Percentiles rank a stretch among this genome's conserved stretches.
Conservation (phyloP, 2,888 invertebrate species). For the Ganaspis brasiliensis region DNA sequence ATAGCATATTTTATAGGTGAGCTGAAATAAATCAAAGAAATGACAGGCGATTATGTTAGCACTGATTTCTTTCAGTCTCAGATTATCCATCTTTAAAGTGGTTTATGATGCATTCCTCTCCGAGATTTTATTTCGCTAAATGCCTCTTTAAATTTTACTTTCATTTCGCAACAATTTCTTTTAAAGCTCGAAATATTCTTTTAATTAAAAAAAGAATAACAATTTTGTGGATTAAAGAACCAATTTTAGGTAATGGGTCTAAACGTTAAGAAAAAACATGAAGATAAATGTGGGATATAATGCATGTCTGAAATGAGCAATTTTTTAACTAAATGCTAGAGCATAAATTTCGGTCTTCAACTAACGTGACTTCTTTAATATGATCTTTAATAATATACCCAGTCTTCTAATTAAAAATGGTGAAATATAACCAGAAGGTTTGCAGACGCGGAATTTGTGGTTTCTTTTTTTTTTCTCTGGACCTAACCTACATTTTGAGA, state of each 20-base stretch:
- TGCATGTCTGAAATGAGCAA: neutral
- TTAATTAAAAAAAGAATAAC: too few relatives aligned
- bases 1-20: conserved; percentile 7
- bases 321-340: too few relatives aligned
- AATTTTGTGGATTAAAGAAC: too few relatives aligned
- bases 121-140: neutral
- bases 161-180: neutral
- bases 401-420: conserved; percentile 15
- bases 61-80: neutral
- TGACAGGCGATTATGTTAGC: neutral
- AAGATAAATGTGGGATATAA: too few relatives aligned
- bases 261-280: too few relatives aligned
- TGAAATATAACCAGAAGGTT: neutral
- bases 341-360: neutral
- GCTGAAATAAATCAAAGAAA: conserved; percentile 9
- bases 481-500: neutral
- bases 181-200: too few relatives aligned
- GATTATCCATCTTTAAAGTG: neutral
- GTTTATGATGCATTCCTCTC: conserved; percentile 7
- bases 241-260: too few relatives aligned
- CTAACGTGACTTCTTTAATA: neutral
- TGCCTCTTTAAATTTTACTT: neutral
- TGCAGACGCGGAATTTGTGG: neutral
- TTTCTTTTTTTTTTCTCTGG: neutral
- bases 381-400: neutral